phyloP scores from a whole-genome alignment of 2,797 vertebrate species.

The Antennarius maculatus region DNA sequence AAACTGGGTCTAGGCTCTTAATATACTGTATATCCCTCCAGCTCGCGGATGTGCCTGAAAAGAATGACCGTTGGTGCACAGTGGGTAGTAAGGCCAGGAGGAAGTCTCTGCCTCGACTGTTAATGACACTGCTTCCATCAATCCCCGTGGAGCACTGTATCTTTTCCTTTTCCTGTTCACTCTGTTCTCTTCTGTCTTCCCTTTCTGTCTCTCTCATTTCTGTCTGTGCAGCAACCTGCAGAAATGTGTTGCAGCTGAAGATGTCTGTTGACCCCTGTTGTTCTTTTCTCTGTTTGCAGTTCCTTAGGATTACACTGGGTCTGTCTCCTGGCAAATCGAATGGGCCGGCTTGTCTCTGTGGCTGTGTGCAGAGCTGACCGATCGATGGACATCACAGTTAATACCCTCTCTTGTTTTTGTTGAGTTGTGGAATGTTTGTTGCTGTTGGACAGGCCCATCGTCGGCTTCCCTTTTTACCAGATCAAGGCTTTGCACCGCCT shows the following conservation, averaged over 20 bases:
- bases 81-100: constrained; percentile 65
- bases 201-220: constrained; percentile 22
- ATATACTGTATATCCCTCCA: constrained; percentile 70
- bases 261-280: constrained; percentile 58
- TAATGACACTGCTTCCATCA: constrained; percentile 78
- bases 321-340: constrained; percentile 67
- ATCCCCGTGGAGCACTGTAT: constrained; percentile 48
- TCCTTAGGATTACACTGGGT: constrained; percentile 55
- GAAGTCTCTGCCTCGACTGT: constrained; percentile 72
- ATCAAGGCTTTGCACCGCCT: constrained; percentile 47
- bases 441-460: constrained; percentile 54
- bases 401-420: constrained; percentile 72
- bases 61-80: constrained; percentile 67
- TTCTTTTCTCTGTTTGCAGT: constrained; percentile 58
- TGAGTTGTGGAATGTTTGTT: constrained; percentile 66
- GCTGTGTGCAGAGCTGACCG: constrained; percentile 51
- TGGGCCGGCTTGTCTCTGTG: constrained; percentile 56
- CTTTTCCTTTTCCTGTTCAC: constrained; percentile 41
- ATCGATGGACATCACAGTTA: constrained; percentile 77
- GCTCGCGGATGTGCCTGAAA: constrained; percentile 69
- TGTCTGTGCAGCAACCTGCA: constrained; percentile 38
- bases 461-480: constrained; percentile 39
- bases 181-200: constrained; percentile 35
- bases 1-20: constrained; percentile 71
- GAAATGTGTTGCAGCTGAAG: constrained; percentile 50